These are phyloP conservation scores for Plectrocnemia conspersa DNA, from an alignment of 1,140 invertebrate species.

Conservation along the genomic window DNA sequence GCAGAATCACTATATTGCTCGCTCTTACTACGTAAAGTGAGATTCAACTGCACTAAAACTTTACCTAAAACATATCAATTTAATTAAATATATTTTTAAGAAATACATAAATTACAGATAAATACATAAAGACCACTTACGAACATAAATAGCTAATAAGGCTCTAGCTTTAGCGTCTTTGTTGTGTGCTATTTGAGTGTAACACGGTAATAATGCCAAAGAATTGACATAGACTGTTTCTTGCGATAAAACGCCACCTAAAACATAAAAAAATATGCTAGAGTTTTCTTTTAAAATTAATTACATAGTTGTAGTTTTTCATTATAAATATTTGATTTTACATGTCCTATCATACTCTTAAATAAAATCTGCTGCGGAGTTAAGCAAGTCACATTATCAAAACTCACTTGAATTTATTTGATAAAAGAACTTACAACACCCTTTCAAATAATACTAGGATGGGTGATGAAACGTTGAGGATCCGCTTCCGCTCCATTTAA, in stretches of 20 bases:
- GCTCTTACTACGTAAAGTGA: slow-evolving; percentile 78
- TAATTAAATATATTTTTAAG: slow-evolving; percentile 5
- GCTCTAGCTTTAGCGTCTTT: slow-evolving; percentile 55
- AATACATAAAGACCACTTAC: slow-evolving; percentile 47
- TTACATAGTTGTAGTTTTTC: not conserved
- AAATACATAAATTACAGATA: not conserved
- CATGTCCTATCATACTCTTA: too few relatives aligned
- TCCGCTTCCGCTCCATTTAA: too few relatives aligned
- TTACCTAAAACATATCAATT: slow-evolving; percentile 59
- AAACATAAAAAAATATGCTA: slow-evolving; percentile 6
- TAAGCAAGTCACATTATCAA: too few relatives aligned
- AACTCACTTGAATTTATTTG: not conserved
- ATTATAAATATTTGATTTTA: too few relatives aligned
- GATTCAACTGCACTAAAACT: slow-evolving; percentile 79
- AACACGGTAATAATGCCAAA: slow-evolving; percentile 41
- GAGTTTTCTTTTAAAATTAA: not conserved
- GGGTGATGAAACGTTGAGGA: too few relatives aligned
- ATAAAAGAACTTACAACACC: not conserved
- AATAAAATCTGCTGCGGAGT: too few relatives aligned
- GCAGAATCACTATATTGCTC: slow-evolving; percentile 78
- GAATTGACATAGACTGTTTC: slow-evolving; percentile 55
- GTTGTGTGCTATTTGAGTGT: slow-evolving; percentile 48
- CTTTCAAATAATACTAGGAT: slow-evolving; percentile 10
- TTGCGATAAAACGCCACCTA: slow-evolving; percentile 54
- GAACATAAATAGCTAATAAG: slow-evolving; percentile 72